Conservation (phyloP, 2,113 vertebrate genomes). For the Gavia stellata region DNA sequence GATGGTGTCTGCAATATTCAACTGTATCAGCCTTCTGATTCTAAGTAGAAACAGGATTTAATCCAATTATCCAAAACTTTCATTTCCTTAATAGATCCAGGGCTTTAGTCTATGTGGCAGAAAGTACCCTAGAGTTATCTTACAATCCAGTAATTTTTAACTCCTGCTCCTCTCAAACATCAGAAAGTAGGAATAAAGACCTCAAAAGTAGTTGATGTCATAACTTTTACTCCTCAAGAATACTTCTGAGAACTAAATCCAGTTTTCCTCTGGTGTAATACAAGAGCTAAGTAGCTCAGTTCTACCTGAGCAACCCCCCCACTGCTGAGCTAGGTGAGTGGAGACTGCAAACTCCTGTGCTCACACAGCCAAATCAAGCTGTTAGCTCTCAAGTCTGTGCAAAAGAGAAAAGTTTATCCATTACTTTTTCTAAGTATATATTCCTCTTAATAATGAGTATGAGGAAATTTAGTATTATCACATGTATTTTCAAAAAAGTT, state of each 20-base stretch:
- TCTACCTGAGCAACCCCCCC: neutral
- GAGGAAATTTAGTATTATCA: neutral
- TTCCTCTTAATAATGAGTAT: neutral
- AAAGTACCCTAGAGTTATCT: neutral
- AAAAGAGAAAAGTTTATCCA: neutral
- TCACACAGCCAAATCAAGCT: neutral
- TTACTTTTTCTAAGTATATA: neutral
- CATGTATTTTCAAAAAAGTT: neutral
- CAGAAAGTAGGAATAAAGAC: neutral
- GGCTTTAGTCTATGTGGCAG: neutral
- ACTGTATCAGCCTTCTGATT: neutral
- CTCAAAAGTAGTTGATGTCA: neutral
- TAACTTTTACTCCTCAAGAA: neutral
- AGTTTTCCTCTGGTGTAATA: neutral
- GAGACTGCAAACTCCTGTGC: neutral
- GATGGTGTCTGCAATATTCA: neutral
- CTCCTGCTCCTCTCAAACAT: neutral
- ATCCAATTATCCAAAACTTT: neutral
- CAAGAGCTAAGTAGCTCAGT: neutral
- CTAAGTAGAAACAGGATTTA: neutral
- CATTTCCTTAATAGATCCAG: neutral
- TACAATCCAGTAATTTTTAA: neutral
- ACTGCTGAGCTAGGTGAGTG: neutral
- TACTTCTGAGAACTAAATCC: neutral
- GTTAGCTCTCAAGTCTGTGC: neutral